These are phyloP conservation scores for Drosophila vallismaia DNA, from an alignment of 2,888 invertebrate genomes.

Conservation along the genomic window DNA sequence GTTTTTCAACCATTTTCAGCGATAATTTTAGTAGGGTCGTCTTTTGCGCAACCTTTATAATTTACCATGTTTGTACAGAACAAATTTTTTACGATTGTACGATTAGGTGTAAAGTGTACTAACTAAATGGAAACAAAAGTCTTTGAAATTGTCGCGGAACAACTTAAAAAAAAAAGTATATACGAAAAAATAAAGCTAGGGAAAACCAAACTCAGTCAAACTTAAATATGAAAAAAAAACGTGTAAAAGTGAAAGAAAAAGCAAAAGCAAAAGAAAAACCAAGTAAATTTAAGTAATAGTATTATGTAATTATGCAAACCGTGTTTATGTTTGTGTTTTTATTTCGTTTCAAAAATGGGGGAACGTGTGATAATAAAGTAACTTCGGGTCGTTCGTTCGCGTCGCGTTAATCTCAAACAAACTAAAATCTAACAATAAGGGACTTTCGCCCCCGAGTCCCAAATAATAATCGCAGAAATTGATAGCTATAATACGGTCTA, in stretches of 20 bases:
- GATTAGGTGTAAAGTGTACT: slow-evolving; percentile 74
- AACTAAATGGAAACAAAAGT: slow-evolving; percentile 67
- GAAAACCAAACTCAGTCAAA: slow-evolving; percentile 46
- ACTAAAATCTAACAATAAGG: slow-evolving; percentile 56
- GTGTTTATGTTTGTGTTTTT: slow-evolving; percentile 56
- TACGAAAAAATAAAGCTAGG: slow-evolving; percentile 25
- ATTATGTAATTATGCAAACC: slow-evolving; percentile 65
- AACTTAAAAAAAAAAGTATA: slow-evolving; percentile 44
- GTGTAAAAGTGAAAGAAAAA: neutral
- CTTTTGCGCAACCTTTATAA: slow-evolving; percentile 22
- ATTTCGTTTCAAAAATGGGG: slow-evolving; percentile 64
- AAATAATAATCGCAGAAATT: slow-evolving; percentile 61
- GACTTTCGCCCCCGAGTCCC: slow-evolving; percentile 84
- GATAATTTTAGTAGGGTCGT: slow-evolving; percentile 36
- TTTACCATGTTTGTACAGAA: slow-evolving; percentile 61
- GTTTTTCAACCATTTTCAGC: slow-evolving; percentile 35
- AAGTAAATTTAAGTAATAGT: slow-evolving; percentile 71
- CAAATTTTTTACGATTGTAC: slow-evolving; percentile 61
- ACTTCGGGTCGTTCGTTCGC: slow-evolving; percentile 81
- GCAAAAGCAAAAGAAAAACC: slow-evolving; percentile 36
- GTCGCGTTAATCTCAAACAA: slow-evolving; percentile 74
- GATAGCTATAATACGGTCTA: slow-evolving; percentile 39
- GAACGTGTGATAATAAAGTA: slow-evolving; percentile 81
- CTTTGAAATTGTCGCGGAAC: slow-evolving; percentile 75
- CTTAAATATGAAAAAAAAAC: slow-evolving; percentile 26